Evolutionary conservation across 1,140 invertebrate genomes (phyloP).

Genomic region (Drosophila malerkotliana): DNA sequence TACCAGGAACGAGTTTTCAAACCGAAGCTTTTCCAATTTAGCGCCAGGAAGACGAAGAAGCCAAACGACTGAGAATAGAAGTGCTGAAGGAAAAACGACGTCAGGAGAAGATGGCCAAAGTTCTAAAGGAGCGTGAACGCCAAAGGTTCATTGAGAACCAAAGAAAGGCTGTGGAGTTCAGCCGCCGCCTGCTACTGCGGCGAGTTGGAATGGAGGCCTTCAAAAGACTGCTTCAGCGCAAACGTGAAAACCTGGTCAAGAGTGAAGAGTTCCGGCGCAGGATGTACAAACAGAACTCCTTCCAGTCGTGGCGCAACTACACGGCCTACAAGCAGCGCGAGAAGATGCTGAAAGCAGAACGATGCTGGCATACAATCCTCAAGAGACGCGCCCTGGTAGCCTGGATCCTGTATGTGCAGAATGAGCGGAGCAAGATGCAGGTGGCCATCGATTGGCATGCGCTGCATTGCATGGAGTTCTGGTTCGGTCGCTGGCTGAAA

Average conservation of each 20-base stretch:
- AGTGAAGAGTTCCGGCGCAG: constrained; percentile 84
- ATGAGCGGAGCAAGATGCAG: constrained; percentile 85
- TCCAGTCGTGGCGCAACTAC: constrained; percentile 85
- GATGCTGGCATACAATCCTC: constrained; percentile 84
- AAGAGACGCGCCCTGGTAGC: constrained; percentile 76
- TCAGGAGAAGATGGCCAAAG: constrained; percentile 86
- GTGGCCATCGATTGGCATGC: constrained; percentile 87
- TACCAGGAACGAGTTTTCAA: neutral
- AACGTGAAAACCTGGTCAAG: constrained; percentile 84
- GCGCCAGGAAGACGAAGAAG: constrained; percentile 86
- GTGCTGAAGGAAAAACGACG: constrained; percentile 86
- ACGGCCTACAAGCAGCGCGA: constrained; percentile 84
- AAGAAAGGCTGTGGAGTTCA: constrained; percentile 86
- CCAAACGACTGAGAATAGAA: constrained; percentile 86
- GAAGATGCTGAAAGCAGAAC: constrained; percentile 84
- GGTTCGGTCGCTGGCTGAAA: constrained; percentile 85
- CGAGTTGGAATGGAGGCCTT: constrained; percentile 85
- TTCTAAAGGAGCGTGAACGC: constrained; percentile 85
- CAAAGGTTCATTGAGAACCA: constrained; percentile 84
- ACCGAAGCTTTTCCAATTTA: constrained; percentile 14
- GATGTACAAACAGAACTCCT: constrained; percentile 84
- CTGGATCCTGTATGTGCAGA: constrained; percentile 84
- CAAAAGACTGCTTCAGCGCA: constrained; percentile 84
- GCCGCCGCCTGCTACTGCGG: constrained; percentile 84
- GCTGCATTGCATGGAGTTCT: constrained; percentile 84